Evolutionary conservation across 2,888 invertebrate species (phyloP), one percentile per base, ranked within the genome.

Genomic region (Cotesia congregata): DNA sequence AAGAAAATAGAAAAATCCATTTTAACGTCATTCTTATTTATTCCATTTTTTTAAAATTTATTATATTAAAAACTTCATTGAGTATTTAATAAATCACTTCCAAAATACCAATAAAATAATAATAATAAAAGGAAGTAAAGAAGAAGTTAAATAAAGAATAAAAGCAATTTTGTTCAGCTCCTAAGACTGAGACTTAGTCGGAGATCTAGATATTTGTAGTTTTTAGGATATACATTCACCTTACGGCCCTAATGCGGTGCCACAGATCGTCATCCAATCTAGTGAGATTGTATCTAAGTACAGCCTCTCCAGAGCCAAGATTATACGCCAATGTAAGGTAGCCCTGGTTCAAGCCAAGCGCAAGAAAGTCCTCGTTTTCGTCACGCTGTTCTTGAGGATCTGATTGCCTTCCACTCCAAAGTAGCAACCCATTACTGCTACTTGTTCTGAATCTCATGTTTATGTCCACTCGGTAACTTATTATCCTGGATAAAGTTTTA

Each of bases 261-360:
- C 96, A 97, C 73, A 95, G 91, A 64, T 97, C 97, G 89, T 98
- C 97, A 90, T 96, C 95, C 61, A 98, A 94, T 88, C 94, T 93
- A 9, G 96, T 95, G 83, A 93, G 92, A 90, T 97, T 97, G 84
- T 96, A 96, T 79, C 94, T 92, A 72, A 98, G 94, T 80, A 94
- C 92, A 71, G 95, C 95, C 87, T 97, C 96, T 0, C 97, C 97
- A 82, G 95, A 95, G 68, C 97, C 96, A 81, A 97, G 92, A 90
- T 97, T 96, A 89, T 95, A 97, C 84, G 96, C 93, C 84, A 93
- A 91, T 80, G 90, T 94, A 1, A 96, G 91, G 75, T 93, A 93
- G 0, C 96, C 96, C 83, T 93, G 91, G 86, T 95, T 94, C 77
- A 98, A 92, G 65, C 97, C 97, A 67, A 98, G 91, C 59, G 96